Conservation (phyloP, 2,113 vertebrate genomes). For the Scomber scombrus region DNA sequence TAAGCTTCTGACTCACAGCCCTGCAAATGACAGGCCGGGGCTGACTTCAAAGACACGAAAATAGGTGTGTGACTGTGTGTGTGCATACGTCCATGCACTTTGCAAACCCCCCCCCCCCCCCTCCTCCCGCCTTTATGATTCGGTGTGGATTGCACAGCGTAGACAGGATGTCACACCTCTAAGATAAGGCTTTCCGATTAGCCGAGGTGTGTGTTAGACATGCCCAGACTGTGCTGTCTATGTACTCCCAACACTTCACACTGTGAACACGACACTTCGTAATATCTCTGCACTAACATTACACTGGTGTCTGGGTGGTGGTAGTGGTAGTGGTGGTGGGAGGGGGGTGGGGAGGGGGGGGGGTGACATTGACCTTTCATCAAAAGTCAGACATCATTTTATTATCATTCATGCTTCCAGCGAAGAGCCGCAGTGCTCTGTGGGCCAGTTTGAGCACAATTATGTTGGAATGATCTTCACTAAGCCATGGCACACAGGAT, state of each 20-base stretch:
- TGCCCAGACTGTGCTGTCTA: conserved; percentile 30
- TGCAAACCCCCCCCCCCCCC: conserved; percentile 12
- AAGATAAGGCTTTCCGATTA: conserved; percentile 73
- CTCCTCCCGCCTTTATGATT: conserved; percentile 28
- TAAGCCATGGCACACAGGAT: background rate
- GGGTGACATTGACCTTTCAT: conserved; percentile 11
- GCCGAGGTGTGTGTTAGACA: conserved; percentile 58
- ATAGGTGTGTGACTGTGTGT: background rate
- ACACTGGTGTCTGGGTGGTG: background rate
- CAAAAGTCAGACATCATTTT: conserved; percentile 9
- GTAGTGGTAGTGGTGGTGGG: too few species aligned
- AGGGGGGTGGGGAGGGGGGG: too few species aligned
- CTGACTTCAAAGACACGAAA: conserved; percentile 36
- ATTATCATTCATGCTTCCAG: background rate
- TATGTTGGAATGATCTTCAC: background rate
- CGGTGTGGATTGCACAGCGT: conserved; percentile 53
- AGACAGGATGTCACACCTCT: conserved; percentile 83
- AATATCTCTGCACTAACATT: background rate
- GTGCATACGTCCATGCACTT: conserved; percentile 8
- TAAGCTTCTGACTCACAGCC: conserved; percentile 44
- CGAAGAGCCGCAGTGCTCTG: background rate
- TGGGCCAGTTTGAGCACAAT: background rate
- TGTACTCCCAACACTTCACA: conserved; percentile 27
- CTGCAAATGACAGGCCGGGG: conserved; percentile 14
- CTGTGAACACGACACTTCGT: conserved; percentile 49